Evolutionary conservation across 2,888 invertebrate genomes (phyloP), one percentile per base, ranked within the genome.

Genomic region (Nycteola revayana): DNA sequence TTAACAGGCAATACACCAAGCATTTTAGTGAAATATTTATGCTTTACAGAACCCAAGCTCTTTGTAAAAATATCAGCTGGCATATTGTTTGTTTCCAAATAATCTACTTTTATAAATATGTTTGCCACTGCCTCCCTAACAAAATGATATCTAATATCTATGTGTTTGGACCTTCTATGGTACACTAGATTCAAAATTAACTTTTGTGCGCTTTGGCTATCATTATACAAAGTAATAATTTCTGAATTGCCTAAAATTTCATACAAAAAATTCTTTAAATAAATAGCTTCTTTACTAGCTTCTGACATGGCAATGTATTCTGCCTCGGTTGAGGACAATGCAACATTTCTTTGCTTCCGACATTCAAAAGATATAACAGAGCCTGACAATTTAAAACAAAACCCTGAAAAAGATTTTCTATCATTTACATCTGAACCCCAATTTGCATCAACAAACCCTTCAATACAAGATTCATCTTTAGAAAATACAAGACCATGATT

Each of bases 301-400:
- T 42, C 42, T 6, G 36, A 33, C 5, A 42, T 20, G 1, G 33
- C 1, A 18, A 42, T 33, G 20, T 42, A 42, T 23, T 36, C 39
- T 7, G 39, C 39, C 10, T 34, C 39, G 1, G 35, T 32, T 7
- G 25, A 28, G 3, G 35, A 38, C 3, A 42, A 9, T 1, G 42
- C 42, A 18, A 38, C 27, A 23, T 21, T 37, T 31, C 25, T 21
- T 26, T 36, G 42, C 9, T 42, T 42, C 25, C 23, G 26, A 10
- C 36, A 32, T 26, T 41, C 36, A 25, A 9, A 42, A 25, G 30
- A 33, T 5, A 36, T 30, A n/a, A 25, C 20, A 7, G 27, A 1
- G n/a, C 22, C 22, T 17, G 34, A 32, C 4, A 33, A 18, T 18
- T 28, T 36, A 24, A 37, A 34, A 28, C 32, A 37, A 29, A 34